Evolutionary conservation across 2,888 invertebrate genomes (phyloP).

Genomic region (Melolontha melolontha): DNA sequence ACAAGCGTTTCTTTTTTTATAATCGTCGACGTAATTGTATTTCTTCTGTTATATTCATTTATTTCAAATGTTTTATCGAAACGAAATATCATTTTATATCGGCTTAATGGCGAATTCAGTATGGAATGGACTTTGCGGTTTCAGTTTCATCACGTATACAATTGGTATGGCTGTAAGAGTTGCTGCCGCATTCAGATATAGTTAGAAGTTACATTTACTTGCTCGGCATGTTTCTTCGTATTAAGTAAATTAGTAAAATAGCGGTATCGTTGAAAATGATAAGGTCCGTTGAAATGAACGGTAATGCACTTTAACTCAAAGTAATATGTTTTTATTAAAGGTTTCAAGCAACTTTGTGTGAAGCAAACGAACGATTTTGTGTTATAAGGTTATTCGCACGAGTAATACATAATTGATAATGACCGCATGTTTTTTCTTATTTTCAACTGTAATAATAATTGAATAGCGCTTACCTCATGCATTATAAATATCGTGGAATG

Average conservation of each 20-base stretch:
- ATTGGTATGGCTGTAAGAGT: not conserved
- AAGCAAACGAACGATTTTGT: not conserved
- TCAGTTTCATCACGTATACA: constrained; percentile 22
- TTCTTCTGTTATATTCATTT: constrained; percentile 11
- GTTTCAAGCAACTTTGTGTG: constrained; percentile 7
- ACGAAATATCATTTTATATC: constrained; percentile 37
- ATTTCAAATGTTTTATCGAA: constrained; percentile 24
- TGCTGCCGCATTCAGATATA: constrained; percentile 12
- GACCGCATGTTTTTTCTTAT: constrained; percentile 15
- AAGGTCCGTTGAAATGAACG: constrained; percentile 15
- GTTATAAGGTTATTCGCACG: constrained; percentile 18
- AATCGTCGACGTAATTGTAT: not conserved
- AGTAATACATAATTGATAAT: constrained; percentile 10
- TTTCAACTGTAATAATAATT: not conserved
- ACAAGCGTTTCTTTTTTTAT: not conserved
- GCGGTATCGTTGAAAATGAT: constrained; percentile 32
- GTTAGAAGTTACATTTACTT: not conserved
- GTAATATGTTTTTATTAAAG: constrained; percentile 23
- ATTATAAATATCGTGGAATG: too few species aligned
- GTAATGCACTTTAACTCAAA: constrained; percentile 22
- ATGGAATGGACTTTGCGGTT: constrained; percentile 31
- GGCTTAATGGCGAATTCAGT: constrained; percentile 13
- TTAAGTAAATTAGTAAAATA: constrained; percentile 32
- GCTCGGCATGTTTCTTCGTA: not conserved
- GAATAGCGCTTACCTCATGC: too few species aligned